These are phyloP conservation scores for Pocota personata DNA, from an alignment of 2,888 invertebrate genomes.

Conservation along the genomic window DNA sequence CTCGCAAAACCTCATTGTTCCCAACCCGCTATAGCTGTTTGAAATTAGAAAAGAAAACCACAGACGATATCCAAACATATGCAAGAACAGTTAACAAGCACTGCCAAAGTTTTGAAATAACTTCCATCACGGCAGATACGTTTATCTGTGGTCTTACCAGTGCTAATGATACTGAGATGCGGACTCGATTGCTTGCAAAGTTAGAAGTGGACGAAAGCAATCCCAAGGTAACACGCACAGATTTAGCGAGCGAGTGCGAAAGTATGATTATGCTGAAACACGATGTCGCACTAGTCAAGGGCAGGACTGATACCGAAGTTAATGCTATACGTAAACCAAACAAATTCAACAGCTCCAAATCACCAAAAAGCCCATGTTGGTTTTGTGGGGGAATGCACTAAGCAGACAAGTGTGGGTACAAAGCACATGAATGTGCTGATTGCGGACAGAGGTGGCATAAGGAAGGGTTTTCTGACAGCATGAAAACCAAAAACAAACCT, in stretches of 20 bases:
- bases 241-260: conserved; percentile 4
- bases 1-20: background rate
- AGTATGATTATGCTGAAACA: too few relatives aligned
- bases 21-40: conserved; percentile 36
- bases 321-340: background rate
- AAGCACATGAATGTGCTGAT: conserved; percentile 48
- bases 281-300: background rate
- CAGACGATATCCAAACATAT: conserved; percentile 7
- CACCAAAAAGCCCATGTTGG: conserved; percentile 54
- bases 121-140: background rate
- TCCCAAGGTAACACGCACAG: background rate
- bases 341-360: background rate
- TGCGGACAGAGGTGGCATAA: conserved; percentile 55
- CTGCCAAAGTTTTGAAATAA: conserved; percentile 9
- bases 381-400: conserved; percentile 60
- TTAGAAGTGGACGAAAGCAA: conserved; percentile 21
- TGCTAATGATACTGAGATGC: conserved; percentile 7
- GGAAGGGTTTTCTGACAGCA: conserved; percentile 59
- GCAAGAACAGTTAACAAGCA: conserved; percentile 1
- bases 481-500: background rate
- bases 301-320: background rate
- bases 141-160: conserved; percentile 18
- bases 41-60: conserved; percentile 1
- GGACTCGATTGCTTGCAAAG: conserved; percentile 12
- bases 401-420: conserved; percentile 54